Evolutionary conservation across 2,888 invertebrate species (phyloP), one percentile per base, ranked within the genome.

Genomic region (Plagodis pulveraria): DNA sequence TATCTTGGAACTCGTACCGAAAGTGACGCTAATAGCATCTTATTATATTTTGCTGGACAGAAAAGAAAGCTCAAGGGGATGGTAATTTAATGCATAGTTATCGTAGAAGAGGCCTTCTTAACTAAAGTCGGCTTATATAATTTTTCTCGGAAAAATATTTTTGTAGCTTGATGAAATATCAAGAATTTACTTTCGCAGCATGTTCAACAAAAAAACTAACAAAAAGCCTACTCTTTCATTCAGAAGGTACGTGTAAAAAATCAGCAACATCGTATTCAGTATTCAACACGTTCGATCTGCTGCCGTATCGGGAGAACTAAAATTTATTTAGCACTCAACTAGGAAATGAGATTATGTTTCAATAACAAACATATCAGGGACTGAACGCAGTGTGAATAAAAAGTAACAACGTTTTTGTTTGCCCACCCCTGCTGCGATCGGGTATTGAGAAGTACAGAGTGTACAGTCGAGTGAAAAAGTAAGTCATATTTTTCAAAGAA

Each of bases 281-380:
- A 78, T 82, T 76, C 75, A 62, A 54, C 63, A 58, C 67, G 56
- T 55, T 56, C 61, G 58, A 58, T 62, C 60, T 72, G 66, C 68
- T 66, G 61, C 65, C 62, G 71, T 76, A 78, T 80, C 77, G 71
- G 64, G 64, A 61, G 69, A 74, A 78, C 82, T 73, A 79, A 83
- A 83, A 82, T 84, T 81, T 84, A 82, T 84, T 83, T 84, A 73
- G 71, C 77, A 74, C 78, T 79, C 75, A 77, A 80, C 78, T 75
- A 70, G 78, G 78, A 83, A 86, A 86, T 80, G 77, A 76, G 81
- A 85, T 86, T 85, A 86, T 83, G 76, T 81, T 84, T 80, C 83
- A 83, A 85, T 86, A 84, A 83, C 86, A 84, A 78, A 79, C 78
- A 73, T 79, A 81, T 78, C 75, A 80, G 71, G 68, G 59, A 64